Evolutionary conservation across 2,113 vertebrate genomes (phyloP), one percentile per base, ranked within the genome.

Genomic region (Chitala chitala): DNA sequence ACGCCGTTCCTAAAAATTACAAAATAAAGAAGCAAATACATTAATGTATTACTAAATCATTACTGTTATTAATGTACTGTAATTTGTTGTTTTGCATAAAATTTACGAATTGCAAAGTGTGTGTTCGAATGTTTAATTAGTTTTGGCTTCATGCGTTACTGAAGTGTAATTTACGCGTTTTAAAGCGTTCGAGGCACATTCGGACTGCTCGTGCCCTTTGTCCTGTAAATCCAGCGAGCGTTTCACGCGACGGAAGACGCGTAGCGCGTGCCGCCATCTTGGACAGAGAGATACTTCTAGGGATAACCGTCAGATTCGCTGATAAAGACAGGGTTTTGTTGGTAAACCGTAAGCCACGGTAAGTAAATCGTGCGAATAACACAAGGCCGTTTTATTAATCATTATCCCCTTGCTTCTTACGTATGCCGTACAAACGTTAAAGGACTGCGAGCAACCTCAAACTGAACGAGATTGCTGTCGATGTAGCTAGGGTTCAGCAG

Each of bases 261-360:
- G 26, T 33, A 51, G 72, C 31, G 58, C 58, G 22, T 7, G 44
- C 56, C 58, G 72, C 72, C 72, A 73, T 73, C 72, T 73, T 73
- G 72, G 72, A 38, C 17, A 24, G 56, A 68, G 12, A 48, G 46
- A 38, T 17, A 63, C 56, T 48, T 73, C 58, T 56, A 50, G 56
- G 71, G 58, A 51, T 48, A 46, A 31, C 56, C 44, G 56, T 46
- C 58, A 24, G 56, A 26, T 63, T 42, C 72, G 22, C 29, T 61
- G 26, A 13, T 17, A 36, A 17, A 38, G 56, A 20, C 58, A 58
- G 29, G 22, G 26, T 24, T 29, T 24, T 29, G 48, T 29, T 69
- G 46, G 38, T 40, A 36, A 73, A 63, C 10, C 56, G 12, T 4
- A 10, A 73, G 26, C 9, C 29, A 33, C 26, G 44, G 72, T 73